Evolutionary conservation across 2,888 invertebrate genomes (phyloP), one percentile per base, ranked within the genome.

Genomic region (Brenthis hecate): DNA sequence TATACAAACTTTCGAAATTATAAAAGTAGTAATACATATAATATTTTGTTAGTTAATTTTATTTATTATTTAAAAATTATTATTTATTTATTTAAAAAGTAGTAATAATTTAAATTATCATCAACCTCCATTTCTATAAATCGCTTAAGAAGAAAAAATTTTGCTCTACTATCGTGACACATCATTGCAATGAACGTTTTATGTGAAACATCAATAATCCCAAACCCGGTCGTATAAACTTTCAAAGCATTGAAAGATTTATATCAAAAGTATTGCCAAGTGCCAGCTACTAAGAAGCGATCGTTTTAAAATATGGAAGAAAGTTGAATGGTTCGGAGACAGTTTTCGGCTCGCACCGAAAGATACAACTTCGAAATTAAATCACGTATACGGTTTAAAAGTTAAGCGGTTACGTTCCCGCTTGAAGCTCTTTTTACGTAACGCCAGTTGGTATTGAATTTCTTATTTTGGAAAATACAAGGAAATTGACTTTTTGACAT

Each of bases 371-470:
- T 87, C 83, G 81, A 88, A 91, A 92, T 92, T 91, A 91, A 91
- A 91, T 91, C 92, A 91, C 91, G 92, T 91, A 91, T 88, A 87
- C 86, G 86, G 88, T 90, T 91, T 90, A 90, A 91, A 92, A 91
- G 89, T 92, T 91, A 91, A 91, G 89, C 88, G 88, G 87, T 90
- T 87, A 86, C 87, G 84, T 87, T 87, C 83, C 84, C 81, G 84
- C 85, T 87, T 78, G 81, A 82, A 86, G 85, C 87, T 82, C 85
- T 90, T 89, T 89, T 90, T 89, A 86, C 85, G 82, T 86, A 84
- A 43, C 36, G 36, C 36, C 83, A 83, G 78, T 76, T 78, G 80
- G 82, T 84, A 88, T 87, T 89, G 88, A 86, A 88, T 85, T 86
- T 84, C 84, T 84, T 0, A 28, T 28, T 28, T 28, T 4, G 28